Conservation (phyloP, 1,140 invertebrate genomes). For the Rhynchophorus ferrugineus region DNA sequence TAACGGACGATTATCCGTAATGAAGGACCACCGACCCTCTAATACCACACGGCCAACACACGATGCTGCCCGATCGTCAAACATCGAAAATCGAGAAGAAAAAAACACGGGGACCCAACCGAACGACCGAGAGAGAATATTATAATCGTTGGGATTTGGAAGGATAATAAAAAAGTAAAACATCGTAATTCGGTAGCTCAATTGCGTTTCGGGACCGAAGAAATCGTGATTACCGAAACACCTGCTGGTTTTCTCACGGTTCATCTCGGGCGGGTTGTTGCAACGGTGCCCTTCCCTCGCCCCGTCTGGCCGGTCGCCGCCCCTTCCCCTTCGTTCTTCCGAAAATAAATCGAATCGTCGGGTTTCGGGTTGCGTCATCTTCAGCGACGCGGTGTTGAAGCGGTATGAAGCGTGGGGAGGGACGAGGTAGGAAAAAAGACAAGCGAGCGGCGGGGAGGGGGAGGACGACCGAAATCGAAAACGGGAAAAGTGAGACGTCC, state of each 20-base stretch:
- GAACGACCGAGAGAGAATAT: not conserved
- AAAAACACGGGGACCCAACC: too few relatives aligned
- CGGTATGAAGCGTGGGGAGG: too few relatives aligned
- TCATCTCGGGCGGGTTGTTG: conserved; percentile 1
- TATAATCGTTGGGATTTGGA: conserved; percentile 2
- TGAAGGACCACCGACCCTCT: too few relatives aligned
- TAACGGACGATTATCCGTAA: too few relatives aligned
- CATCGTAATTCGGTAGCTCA: conserved; percentile 23
- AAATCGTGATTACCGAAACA: conserved; percentile 28
- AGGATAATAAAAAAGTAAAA: conserved; percentile 9
- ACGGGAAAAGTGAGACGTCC: too few relatives aligned
- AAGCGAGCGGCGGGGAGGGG: too few relatives aligned
- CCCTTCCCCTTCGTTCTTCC: conserved; percentile 7
- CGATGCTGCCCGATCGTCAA: too few relatives aligned
- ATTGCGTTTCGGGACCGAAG: conserved; percentile 11
- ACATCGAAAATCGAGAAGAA: too few relatives aligned
- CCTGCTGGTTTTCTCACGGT: conserved; percentile 30
- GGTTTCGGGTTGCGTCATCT: not conserved
- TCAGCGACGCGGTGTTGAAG: too few relatives aligned
- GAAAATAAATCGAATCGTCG: conserved; percentile 2
- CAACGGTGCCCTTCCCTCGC: not conserved
- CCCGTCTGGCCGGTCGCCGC: not conserved
- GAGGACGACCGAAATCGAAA: too few relatives aligned
- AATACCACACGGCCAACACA: too few relatives aligned
- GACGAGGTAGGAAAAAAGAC: too few relatives aligned